Conservation (phyloP, 2,113 vertebrate genomes). For the Catharus minimus region DNA sequence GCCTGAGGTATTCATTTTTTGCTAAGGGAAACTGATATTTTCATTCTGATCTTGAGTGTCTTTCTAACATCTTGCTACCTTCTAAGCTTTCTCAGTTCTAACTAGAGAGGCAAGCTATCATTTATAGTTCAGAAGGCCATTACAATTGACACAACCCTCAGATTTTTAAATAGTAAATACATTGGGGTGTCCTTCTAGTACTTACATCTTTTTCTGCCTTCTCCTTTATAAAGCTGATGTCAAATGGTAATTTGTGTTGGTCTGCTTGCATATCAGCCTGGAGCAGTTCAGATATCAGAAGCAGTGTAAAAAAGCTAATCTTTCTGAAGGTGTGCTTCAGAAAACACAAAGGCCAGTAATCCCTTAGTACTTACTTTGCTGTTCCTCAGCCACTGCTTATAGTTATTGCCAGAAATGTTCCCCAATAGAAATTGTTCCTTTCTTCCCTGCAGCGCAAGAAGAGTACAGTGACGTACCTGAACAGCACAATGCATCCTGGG, state of each 20-base stretch:
- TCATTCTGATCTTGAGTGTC: neutral
- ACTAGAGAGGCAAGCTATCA: neutral
- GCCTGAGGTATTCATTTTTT: conserved; percentile 87
- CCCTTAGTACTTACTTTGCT: neutral
- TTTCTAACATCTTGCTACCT: neutral
- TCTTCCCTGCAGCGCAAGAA: conserved; percentile 90
- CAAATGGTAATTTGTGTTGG: neutral
- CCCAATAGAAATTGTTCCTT: neutral
- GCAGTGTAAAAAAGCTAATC: neutral
- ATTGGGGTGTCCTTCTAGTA: neutral
- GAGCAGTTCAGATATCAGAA: neutral
- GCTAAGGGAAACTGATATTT: neutral
- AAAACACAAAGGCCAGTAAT: neutral
- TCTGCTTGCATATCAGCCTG: neutral
- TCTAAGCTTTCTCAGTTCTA: neutral
- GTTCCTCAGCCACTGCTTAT: neutral
- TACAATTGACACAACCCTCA: neutral
- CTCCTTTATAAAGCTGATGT: neutral
- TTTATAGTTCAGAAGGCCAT: neutral
- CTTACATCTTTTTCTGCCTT: neutral
- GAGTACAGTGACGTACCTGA: conserved; percentile 96
- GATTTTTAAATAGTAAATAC: neutral
- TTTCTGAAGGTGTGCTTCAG: neutral
- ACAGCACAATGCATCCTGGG: conserved; percentile 95
- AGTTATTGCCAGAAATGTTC: neutral